phyloP scores from a whole-genome alignment of 2,797 vertebrate species.

The Taeniopygia guttata region DNA sequence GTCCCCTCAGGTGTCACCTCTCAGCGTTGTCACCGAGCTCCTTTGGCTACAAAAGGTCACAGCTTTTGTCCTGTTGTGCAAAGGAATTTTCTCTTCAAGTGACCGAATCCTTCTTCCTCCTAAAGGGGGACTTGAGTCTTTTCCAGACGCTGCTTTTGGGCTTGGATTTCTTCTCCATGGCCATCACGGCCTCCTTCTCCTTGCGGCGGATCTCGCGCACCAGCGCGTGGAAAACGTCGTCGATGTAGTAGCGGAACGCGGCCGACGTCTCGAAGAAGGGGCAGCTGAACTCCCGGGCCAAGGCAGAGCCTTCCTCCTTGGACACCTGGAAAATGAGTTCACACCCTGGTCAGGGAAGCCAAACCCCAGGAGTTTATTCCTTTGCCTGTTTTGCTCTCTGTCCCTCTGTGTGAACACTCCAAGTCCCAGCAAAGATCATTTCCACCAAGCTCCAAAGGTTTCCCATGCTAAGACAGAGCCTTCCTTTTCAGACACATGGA shows the following conservation, averaged over 20 bases:
- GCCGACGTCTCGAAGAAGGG: constrained; percentile 88
- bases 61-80: not conserved
- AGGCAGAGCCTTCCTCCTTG: constrained; percentile 82
- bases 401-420: no score
- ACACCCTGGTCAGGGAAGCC: not conserved
- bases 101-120: constrained; percentile 82
- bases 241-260: constrained; percentile 84
- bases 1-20: not conserved
- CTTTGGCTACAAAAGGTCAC: not conserved
- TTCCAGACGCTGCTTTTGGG: constrained; percentile 81
- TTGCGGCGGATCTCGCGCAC: constrained; percentile 85
- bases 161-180: constrained; percentile 78
- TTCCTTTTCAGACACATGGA: constrained; percentile 84
- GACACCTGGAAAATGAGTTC: constrained; percentile 72
- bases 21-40: not conserved
- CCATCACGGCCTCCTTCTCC: constrained; percentile 77
- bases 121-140: constrained; percentile 80
- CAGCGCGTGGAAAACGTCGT: constrained; percentile 85
- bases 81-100: constrained; percentile 69
- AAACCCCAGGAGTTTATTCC: rapidly evolving
- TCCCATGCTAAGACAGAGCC: constrained; percentile 73
- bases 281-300: constrained; percentile 85
- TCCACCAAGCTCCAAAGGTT: not conserved
- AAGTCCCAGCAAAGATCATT: no score
- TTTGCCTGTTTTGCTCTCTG: not conserved